phyloP scores from a whole-genome alignment of 1,140 invertebrate genomes.

The Solenopsis fugax region DNA sequence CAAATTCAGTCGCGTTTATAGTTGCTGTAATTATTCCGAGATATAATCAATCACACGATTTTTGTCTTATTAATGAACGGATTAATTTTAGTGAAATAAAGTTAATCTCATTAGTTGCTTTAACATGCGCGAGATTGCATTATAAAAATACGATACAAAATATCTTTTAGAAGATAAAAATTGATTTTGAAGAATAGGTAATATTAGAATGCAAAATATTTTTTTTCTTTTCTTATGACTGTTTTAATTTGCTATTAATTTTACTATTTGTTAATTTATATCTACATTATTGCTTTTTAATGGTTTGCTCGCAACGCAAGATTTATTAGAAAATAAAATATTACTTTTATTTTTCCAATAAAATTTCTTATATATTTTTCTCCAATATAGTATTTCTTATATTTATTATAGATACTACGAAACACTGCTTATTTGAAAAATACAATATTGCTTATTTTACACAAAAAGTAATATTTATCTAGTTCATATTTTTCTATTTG shows the following conservation, averaged over 20 bases:
- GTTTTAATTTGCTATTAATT: neutral
- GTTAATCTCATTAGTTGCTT: neutral
- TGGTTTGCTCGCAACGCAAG: too few relatives aligned
- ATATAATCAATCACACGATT: constrained; percentile 15
- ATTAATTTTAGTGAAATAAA: neutral
- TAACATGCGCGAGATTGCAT: neutral
- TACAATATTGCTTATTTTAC: neutral
- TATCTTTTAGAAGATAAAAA: neutral
- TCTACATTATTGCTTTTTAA: neutral
- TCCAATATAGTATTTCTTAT: neutral
- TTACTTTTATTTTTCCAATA: too few relatives aligned
- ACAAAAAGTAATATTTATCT: neutral
- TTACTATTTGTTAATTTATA: neutral
- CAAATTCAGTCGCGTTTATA: neutral
- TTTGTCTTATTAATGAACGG: neutral
- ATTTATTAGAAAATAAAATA: too few relatives aligned
- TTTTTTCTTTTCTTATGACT: neutral
- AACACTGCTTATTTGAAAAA: neutral
- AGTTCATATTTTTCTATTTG: neutral
- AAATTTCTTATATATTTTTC: too few relatives aligned
- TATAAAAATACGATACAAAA: neutral
- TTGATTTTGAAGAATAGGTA: neutral
- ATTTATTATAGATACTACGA: too few relatives aligned
- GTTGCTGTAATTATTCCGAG: neutral
- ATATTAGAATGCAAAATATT: neutral